Conservation (phyloP, 2,888 invertebrate species). For the Clostera curtula region DNA sequence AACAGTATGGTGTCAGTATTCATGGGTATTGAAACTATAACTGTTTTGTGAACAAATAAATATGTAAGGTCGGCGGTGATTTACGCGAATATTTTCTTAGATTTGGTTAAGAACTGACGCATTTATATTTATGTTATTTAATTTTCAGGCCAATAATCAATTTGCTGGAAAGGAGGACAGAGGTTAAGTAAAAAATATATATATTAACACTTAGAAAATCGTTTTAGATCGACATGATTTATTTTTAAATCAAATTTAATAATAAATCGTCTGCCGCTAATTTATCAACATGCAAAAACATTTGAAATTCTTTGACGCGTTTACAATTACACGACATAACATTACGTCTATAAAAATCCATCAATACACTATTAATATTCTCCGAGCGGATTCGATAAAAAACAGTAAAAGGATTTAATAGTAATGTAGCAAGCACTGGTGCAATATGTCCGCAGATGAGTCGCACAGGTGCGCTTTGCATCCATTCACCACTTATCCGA, state of each 20-base stretch:
- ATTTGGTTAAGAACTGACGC: too few species aligned
- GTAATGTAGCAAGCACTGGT: conserved; percentile 26
- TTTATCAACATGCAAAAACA: background rate
- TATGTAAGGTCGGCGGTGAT: too few species aligned
- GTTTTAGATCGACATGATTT: too few species aligned
- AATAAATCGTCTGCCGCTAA: too few species aligned
- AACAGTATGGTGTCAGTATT: background rate
- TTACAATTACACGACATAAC: background rate
- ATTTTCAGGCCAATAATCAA: too few species aligned
- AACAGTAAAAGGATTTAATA: conserved; percentile 18
- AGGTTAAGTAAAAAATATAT: background rate
- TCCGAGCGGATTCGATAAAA: conserved; percentile 8
- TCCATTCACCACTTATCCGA: conserved; percentile 57
- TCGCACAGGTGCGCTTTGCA: conserved; percentile 46
- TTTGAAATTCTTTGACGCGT: background rate
- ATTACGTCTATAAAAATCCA: conserved; percentile 2
- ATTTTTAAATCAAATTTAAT: too few species aligned
- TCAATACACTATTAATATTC: conserved; percentile 9
- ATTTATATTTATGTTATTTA: too few species aligned
- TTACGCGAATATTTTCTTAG: too few species aligned
- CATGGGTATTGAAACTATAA: too few species aligned
- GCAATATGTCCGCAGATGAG: conserved; percentile 36
- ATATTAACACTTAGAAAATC: too few species aligned
- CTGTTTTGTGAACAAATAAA: too few species aligned
- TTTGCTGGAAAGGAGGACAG: too few species aligned